Evolutionary conservation across 2,113 vertebrate genomes (phyloP), one percentile per base, ranked within the genome.

Genomic region (Cathartes aura): DNA sequence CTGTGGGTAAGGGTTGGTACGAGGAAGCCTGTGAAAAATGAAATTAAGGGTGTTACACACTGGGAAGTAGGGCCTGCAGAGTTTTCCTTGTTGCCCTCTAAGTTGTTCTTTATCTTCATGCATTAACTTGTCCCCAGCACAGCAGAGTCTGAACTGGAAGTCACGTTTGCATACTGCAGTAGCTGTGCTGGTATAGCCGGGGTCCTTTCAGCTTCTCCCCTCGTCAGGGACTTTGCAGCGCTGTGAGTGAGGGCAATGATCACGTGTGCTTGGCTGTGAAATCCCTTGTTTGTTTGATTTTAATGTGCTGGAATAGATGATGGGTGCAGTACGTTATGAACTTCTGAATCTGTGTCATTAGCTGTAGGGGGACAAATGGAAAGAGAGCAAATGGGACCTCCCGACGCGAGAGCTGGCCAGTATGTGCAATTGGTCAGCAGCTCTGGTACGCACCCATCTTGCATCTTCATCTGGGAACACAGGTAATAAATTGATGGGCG

Each of bases 341-440:
- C 40, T 19, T 48, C 43, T 22, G 56, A 19, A 9, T 30, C 58
- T 12, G 34, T 72, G 29, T 50, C 50, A 1, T n/a, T n/a, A 62
- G 45, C 64, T 40, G 24, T 15, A 43, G 38, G 45, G 45, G 53
- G 67, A 45, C 30, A 36, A 24, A 58, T 4, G 12, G 38, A 3
- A 19, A 18, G 16, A 5, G n/a, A 1, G 18, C 22, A 4, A 5
- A 8, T 15, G 42, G 43, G 63, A 64, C 27, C 43, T 29, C 11
- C 18, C 0, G 0, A 1, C 1, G 0, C 2, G 2, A 20, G 47
- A 23, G 42, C 70, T 48, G 47, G 42, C 30, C 1, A 18, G 55
- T 12, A 4, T 1, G 1, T 7, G 13, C 43, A 36, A 6, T 15
- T 21, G 43, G 62, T 20, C 27, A 29, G 23, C 70, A 82, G 2